Base-by-base conservation (phyloP, 2,113 vertebrate species). In the Halichoeres trimaculatus region DNA sequence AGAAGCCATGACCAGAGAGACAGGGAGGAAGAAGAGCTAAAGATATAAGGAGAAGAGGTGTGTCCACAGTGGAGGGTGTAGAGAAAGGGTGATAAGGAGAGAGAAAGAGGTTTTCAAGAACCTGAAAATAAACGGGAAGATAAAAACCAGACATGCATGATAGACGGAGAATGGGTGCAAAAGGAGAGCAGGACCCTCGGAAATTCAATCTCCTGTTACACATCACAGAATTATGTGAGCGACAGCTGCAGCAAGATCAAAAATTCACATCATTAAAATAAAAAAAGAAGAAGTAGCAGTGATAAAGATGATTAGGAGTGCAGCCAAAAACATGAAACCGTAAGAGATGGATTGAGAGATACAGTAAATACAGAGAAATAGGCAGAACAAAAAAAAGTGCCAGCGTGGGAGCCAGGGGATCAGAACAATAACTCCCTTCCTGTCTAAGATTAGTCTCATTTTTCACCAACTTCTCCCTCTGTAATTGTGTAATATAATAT, bases 361-460 rank as follows among this genome's bases (percentile, higher is more conserved):
- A 45, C 23, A 70, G 47, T 3, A 81, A 45, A 77, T 58, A 60
- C 34, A 82, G 45, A 80, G 52, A 72, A 62, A 66, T 34, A 78
- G 63, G 77, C 23, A 56, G 30, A 62, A 36, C n/a, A 12, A 59
- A 30, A 65, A 57, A 62, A 30, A 50, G 80, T 40, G 64, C 66
- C 63, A n/a, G 66, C 53, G 20, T 22, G 35, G 58, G 60, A 59
- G 84, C 74, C 60, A 63, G 60, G 70, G 83, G 79, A 86, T 51
- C 72, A 74, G 50, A 92, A 88, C 86, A 88, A 89, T 86, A 79
- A 92, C 87, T 83, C 71, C 64, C 91, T 87, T 83, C 71, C 62
- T 17, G 8, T 70, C 87, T 92, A 89, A 92, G 92, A 92, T 92
- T 88, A 90, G 89, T 47, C 85, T 90, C 84, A 91, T 93, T 92